Evolutionary conservation across 2,888 invertebrate species (phyloP).

Genomic region (Notocelia uddmanniana): DNA sequence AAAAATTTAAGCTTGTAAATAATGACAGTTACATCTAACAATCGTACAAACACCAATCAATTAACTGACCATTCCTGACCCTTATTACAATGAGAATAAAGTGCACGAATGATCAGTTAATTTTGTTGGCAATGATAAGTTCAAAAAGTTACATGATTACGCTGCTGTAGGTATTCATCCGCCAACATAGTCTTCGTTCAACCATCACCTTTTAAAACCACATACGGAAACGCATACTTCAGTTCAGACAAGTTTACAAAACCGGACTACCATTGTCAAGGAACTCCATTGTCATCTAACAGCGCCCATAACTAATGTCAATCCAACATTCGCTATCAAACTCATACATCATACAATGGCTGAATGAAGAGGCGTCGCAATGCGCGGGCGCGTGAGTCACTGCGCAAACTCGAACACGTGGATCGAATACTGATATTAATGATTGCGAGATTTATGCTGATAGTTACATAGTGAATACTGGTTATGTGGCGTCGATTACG

Average conservation of each 20-base stretch:
- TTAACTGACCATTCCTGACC: too few relatives aligned
- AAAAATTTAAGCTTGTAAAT: too few relatives aligned
- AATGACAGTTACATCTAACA: too few relatives aligned
- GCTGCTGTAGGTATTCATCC: too few relatives aligned
- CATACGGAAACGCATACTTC: constrained; percentile 10
- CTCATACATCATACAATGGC: constrained; percentile 14
- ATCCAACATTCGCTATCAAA: constrained; percentile 38
- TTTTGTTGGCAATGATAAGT: too few relatives aligned
- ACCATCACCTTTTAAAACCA: not conserved
- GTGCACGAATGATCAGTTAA: too few relatives aligned
- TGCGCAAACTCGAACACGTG: constrained; percentile 10
- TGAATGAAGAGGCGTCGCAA: constrained; percentile 41
- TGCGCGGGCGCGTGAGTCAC: constrained; percentile 4
- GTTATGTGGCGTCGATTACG: not conserved
- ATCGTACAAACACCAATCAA: too few relatives aligned
- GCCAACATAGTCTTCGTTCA: too few relatives aligned
- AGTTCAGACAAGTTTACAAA: not conserved
- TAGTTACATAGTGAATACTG: constrained; percentile 10
- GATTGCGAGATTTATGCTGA: constrained; percentile 12
- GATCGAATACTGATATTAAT: constrained; percentile 6
- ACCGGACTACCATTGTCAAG: constrained; percentile 18
- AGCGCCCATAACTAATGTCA: not conserved
- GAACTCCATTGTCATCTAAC: constrained; percentile 9
- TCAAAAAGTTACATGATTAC: too few relatives aligned
- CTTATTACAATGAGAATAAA: too few relatives aligned